Percentiles rank a stretch among this genome's conserved stretches.
Conservation (phyloP, 1,140 invertebrate genomes). For the Micrasema minimum region DNA sequence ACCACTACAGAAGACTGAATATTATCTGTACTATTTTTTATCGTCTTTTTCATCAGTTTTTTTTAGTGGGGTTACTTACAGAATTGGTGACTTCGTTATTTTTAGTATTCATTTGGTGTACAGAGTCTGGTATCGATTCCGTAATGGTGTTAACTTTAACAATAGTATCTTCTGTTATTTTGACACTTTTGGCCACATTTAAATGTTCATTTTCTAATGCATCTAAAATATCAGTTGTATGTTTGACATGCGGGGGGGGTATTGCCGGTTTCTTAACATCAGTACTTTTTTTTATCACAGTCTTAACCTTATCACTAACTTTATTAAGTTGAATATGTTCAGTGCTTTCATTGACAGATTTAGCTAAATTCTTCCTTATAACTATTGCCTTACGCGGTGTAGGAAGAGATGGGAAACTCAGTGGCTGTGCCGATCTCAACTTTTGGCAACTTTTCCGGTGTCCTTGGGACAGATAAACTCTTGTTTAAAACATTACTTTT, state of each 20-base stretch:
- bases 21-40: too few relatives aligned
- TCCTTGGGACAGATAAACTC: not conserved
- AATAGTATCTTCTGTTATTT: constrained; percentile 14
- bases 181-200: constrained; percentile 49
- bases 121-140: constrained; percentile 6
- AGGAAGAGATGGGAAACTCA: constrained; percentile 62
- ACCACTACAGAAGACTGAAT: too few relatives aligned
- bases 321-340: constrained; percentile 23
- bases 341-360: constrained; percentile 20
- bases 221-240: constrained; percentile 59
- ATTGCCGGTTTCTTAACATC: constrained; percentile 48
- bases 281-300: constrained; percentile 50
- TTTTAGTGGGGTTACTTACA: not conserved
- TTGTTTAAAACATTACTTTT: constrained; percentile 7
- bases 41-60: not conserved
- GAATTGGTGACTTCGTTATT: constrained; percentile 22
- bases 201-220: constrained; percentile 63
- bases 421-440: constrained; percentile 66
- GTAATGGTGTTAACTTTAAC: not conserved
- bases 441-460: constrained; percentile 55
- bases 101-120: constrained; percentile 43
- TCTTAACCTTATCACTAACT: constrained; percentile 37
- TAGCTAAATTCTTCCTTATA: constrained; percentile 59
- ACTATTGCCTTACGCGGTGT: constrained; percentile 60
- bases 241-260: constrained; percentile 56